A percentile compares a stretch with the other conserved stretches of the same genome.
Evolutionary conservation across 2,888 invertebrate species (phyloP).

Genomic region (Tetheella fluctuosa): DNA sequence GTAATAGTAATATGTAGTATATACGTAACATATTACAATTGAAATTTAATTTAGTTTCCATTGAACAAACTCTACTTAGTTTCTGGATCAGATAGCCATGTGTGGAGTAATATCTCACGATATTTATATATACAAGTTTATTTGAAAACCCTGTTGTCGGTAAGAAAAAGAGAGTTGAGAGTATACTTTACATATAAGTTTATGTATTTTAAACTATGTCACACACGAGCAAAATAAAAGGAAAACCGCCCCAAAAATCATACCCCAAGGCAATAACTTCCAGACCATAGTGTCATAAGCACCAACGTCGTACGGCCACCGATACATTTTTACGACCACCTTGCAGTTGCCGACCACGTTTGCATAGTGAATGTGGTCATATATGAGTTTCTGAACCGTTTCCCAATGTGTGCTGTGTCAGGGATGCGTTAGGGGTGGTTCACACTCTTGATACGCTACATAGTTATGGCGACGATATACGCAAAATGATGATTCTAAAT

Average conservation of each 20-base stretch:
- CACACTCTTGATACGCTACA: neutral
- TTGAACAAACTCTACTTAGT: too few relatives aligned
- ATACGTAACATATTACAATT: too few relatives aligned
- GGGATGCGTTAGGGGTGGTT: neutral
- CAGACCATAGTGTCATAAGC: conserved; percentile 28
- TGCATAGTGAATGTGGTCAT: conserved; percentile 25
- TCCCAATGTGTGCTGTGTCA: conserved; percentile 2
- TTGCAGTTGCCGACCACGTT: conserved; percentile 42
- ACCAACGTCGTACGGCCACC: conserved; percentile 13
- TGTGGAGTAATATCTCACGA: too few relatives aligned
- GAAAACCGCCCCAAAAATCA: neutral
- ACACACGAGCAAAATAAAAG: neutral
- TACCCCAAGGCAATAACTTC: conserved; percentile 29
- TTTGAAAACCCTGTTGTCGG: too few relatives aligned
- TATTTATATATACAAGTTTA: too few relatives aligned
- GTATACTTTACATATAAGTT: neutral
- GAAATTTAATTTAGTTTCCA: too few relatives aligned
- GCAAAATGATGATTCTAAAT: too few relatives aligned
- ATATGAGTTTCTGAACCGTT: conserved; percentile 1
- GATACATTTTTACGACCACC: conserved; percentile 40
- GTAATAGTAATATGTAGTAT: too few relatives aligned
- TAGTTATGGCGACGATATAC: too few relatives aligned
- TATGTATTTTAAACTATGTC: neutral
- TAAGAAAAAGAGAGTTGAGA: too few relatives aligned
- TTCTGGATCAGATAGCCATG: too few relatives aligned